phyloP scores from a whole-genome alignment of 2,888 invertebrate species.

The Imbricaverruca yamaguchii region DNA sequence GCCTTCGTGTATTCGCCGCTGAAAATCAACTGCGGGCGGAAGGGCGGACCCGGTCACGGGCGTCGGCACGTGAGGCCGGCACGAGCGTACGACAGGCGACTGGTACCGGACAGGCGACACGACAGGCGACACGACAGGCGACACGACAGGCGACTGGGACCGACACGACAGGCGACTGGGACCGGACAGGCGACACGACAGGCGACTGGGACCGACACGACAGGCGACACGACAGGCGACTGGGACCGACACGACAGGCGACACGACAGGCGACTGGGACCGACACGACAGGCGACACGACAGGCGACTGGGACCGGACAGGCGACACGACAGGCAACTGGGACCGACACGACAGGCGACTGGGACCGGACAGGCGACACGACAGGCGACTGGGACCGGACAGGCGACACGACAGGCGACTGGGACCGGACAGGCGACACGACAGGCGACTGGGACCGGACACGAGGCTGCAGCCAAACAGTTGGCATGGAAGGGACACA shows the following conservation, averaged over 20 bases:
- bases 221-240: too few relatives aligned
- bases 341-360: background rate
- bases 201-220: too few relatives aligned
- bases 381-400: background rate
- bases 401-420: background rate
- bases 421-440: slow-evolving; percentile 3
- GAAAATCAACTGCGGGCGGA: slow-evolving; percentile 32
- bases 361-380: background rate
- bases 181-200: too few relatives aligned
- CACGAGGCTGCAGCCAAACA: too few relatives aligned
- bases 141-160: too few relatives aligned
- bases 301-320: too few relatives aligned
- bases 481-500: too few relatives aligned
- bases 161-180: too few relatives aligned
- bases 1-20: slow-evolving; percentile 48
- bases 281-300: background rate
- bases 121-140: background rate
- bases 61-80: background rate
- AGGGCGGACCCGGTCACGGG: background rate
- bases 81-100: background rate
- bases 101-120: background rate
- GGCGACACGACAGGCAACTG: too few relatives aligned
- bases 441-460: too few relatives aligned
- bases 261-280: too few relatives aligned
- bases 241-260: background rate